Conservation (phyloP, 1,140 invertebrate genomes). For the Caenorhabditis briggsae region DNA sequence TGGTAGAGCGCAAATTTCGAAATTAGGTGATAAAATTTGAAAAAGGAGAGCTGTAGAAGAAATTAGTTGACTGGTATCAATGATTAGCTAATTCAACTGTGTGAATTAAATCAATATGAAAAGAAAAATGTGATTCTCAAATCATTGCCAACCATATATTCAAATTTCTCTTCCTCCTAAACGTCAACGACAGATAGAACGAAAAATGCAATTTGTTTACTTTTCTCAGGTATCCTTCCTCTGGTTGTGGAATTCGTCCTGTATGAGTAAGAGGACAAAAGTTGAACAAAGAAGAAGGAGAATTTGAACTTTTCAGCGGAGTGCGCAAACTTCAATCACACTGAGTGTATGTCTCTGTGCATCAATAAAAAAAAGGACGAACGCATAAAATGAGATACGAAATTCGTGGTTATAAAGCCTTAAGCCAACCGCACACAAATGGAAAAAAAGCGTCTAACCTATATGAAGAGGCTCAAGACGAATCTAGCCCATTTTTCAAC, state of each 20-base stretch:
- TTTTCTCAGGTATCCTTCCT: background rate
- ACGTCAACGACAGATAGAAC: constrained; percentile 29
- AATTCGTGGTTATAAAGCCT: background rate
- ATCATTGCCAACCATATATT: background rate
- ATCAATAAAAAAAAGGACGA: background rate
- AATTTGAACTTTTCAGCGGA: background rate
- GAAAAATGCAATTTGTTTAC: constrained; percentile 6
- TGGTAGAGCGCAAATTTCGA: no score
- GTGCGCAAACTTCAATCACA: background rate
- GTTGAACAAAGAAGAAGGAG: background rate
- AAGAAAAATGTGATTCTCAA: background rate
- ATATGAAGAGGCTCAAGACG: constrained; percentile 24
- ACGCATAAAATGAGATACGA: background rate
- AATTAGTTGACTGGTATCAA: no score
- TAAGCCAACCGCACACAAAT: no score
- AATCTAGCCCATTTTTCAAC: constrained; percentile 43
- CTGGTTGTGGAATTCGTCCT: background rate
- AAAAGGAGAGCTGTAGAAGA: no score
- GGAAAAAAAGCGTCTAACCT: background rate
- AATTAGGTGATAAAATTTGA: no score
- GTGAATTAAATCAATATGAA: no score
- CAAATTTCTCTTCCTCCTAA: background rate
- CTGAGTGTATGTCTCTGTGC: background rate
- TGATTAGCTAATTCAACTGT: no score
- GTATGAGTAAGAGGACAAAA: constrained; percentile 12